Conservation (phyloP, 2,113 vertebrate genomes). For the Gobiocypris rarus region DNA sequence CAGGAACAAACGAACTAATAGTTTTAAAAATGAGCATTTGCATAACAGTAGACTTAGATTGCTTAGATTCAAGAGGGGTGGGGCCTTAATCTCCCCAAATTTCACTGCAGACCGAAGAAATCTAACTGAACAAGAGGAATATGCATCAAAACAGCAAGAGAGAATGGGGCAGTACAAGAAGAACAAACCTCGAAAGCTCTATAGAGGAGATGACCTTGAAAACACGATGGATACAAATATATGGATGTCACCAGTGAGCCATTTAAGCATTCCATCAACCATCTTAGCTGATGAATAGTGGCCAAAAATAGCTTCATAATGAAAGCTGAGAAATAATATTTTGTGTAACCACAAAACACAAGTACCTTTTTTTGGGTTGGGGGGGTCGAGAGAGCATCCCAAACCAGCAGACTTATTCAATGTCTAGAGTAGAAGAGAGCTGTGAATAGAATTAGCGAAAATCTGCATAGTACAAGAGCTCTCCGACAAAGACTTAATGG, state of each 20-base stretch:
- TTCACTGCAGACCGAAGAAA: constrained; percentile 42
- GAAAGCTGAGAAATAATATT: constrained; percentile 18
- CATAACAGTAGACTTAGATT: constrained; percentile 58
- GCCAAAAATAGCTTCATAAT: neutral
- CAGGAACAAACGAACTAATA: constrained; percentile 45
- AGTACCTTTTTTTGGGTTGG: neutral
- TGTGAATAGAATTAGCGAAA: constrained; percentile 51
- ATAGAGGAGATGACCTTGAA: constrained; percentile 39
- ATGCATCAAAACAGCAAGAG: constrained; percentile 47
- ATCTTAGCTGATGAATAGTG: constrained; percentile 25
- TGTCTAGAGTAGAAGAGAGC: constrained; percentile 41
- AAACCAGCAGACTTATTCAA: neutral
- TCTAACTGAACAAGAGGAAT: constrained; percentile 57
- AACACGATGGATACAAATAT: constrained; percentile 13
- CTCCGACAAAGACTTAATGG: constrained; percentile 56
- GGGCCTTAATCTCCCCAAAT: constrained; percentile 40
- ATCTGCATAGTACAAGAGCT: constrained; percentile 42
- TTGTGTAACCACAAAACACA: neutral
- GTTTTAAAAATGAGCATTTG: constrained; percentile 53
- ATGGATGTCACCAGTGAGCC: constrained; percentile 9
- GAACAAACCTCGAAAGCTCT: constrained; percentile 8
- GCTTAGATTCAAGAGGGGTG: constrained; percentile 11
- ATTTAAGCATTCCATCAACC: constrained; percentile 19
- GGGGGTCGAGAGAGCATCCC: neutral
- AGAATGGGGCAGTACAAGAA: constrained; percentile 30